Conservation (phyloP, 2,113 vertebrate genomes). For the Dryoscopus gambensis region DNA sequence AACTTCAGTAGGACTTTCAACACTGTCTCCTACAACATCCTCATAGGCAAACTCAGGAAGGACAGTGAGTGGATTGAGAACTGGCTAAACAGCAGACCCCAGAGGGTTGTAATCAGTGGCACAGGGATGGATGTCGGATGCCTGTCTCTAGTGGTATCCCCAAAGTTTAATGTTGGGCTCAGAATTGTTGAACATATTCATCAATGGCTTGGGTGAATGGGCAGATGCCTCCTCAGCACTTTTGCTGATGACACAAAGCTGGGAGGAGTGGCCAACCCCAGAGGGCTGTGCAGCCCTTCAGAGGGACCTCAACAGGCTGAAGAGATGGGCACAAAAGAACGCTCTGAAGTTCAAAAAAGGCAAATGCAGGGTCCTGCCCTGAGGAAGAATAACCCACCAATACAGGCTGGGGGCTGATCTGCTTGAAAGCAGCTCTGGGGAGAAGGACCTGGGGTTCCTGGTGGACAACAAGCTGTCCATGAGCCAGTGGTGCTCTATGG, state of each 20-base stretch:
- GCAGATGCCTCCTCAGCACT: not conserved
- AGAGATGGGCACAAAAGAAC: not conserved
- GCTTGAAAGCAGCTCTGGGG: not conserved
- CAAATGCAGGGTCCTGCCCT: not conserved
- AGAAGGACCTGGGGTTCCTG: not conserved
- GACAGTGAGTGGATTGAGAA: not conserved
- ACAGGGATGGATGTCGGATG: not conserved
- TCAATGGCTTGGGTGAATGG: not conserved
- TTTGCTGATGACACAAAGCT: not conserved
- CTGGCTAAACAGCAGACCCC: not conserved
- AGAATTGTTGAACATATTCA: not conserved
- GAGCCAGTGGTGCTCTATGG: not conserved
- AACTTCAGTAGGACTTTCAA: not conserved
- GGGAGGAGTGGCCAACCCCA: not conserved
- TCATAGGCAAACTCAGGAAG: not conserved
- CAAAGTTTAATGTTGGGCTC: not conserved
- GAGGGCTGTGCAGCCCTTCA: not conserved
- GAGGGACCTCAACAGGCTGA: accelerated
- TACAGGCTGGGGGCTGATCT: not conserved
- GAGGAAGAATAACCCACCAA: not conserved
- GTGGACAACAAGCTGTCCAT: not conserved
- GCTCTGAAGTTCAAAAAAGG: not conserved
- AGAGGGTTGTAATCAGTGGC: not conserved
- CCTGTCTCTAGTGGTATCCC: not conserved
- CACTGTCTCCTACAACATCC: not conserved